These are phyloP conservation scores for Brachymystax lenok DNA, from an alignment of 2,797 vertebrate species.

Conservation along the genomic window DNA sequence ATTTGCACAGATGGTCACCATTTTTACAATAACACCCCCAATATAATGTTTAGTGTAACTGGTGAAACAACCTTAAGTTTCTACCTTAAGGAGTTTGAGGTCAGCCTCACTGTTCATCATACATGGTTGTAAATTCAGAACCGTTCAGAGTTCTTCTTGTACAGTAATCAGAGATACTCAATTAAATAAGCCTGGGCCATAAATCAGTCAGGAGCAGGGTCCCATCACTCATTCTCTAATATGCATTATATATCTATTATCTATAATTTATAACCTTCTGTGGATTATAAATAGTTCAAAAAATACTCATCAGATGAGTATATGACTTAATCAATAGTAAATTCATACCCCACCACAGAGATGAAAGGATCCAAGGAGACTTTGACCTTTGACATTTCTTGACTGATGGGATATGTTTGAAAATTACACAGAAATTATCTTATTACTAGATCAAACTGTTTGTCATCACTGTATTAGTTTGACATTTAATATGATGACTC, in stretches of 20 bases:
- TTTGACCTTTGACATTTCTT: conserved; percentile 2
- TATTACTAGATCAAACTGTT: neutral
- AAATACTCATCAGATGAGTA: neutral
- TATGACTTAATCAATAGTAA: conserved; percentile 26
- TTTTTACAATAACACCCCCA: conserved; percentile 1
- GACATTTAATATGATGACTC: neutral
- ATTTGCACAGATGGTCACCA: neutral
- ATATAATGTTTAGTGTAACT: too few relatives aligned
- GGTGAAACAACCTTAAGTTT: too few relatives aligned
- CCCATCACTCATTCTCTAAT: conserved; percentile 13
- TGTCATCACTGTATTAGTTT: neutral
- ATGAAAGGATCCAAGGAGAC: neutral
- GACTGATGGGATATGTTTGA: too few relatives aligned
- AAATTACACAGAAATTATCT: neutral
- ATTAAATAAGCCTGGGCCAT: conserved; percentile 15
- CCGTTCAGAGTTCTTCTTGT: neutral
- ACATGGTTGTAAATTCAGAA: neutral
- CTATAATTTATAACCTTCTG: conserved; percentile 42
- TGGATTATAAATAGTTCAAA: conserved; percentile 42
- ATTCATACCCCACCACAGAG: conserved; percentile 1
- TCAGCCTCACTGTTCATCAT: neutral
- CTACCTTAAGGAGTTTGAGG: too few relatives aligned
- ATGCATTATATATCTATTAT: conserved; percentile 46
- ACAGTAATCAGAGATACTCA: neutral
- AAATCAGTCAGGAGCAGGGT: conserved; percentile 23